Conservation (phyloP, 2,888 invertebrate genomes). For the Eutolmus rufibarbis region DNA sequence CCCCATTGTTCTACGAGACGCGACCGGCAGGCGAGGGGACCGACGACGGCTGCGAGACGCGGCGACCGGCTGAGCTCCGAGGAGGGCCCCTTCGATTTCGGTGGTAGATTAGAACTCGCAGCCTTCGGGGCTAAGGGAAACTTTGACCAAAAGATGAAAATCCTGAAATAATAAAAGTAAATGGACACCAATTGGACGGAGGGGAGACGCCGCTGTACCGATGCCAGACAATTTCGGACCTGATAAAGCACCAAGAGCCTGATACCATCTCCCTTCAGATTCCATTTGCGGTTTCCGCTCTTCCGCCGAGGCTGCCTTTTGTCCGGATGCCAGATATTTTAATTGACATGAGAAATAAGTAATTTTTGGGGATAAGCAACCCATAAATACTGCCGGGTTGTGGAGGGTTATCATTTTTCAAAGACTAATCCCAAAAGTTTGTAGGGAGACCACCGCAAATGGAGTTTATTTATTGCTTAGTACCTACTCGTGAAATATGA, state of each 20-base stretch:
- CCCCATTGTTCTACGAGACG: not conserved
- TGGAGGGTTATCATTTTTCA: not conserved
- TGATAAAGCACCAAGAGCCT: not conserved
- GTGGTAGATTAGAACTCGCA: not conserved
- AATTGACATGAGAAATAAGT: conserved; percentile 33
- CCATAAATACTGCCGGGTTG: conserved; percentile 8
- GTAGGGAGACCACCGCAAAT: not conserved
- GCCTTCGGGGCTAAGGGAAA: conserved; percentile 1
- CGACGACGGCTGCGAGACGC: not conserved
- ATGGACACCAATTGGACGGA: not conserved
- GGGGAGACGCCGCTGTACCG: not conserved
- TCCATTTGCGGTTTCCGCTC: not conserved
- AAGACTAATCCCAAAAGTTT: not conserved
- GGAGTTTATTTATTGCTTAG: not conserved
- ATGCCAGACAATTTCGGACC: not conserved
- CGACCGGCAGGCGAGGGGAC: not conserved
- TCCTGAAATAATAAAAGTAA: conserved; percentile 38
- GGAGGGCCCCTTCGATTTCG: conserved; percentile 3
- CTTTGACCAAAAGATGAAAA: conserved; percentile 34
- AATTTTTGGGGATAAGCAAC: conserved; percentile 15
- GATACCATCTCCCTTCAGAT: not conserved
- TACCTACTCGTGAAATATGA: not conserved
- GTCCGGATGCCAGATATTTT: conserved; percentile 3
- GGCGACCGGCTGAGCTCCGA: not conserved
- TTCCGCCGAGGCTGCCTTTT: not conserved